A percentile compares a stretch with the other conserved stretches of the same genome.
phyloP scores from a whole-genome alignment of 2,113 vertebrate genomes.

The Zapornia atra region DNA sequence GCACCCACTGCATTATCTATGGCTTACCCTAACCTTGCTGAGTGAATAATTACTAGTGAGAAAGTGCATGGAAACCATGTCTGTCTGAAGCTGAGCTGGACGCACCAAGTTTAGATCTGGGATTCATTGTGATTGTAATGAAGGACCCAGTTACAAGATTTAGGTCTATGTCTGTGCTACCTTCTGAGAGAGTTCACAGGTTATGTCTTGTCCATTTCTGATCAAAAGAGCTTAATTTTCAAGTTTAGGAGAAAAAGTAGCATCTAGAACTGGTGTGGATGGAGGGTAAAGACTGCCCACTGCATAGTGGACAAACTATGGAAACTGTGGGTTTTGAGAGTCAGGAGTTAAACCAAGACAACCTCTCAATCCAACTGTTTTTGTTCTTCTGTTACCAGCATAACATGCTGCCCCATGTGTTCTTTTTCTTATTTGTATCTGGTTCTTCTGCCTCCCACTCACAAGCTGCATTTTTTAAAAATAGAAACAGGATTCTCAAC shows the following conservation, averaged over 20 bases:
- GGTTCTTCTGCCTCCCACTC: constrained; percentile 36
- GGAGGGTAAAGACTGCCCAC: not conserved
- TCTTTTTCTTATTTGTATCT: constrained; percentile 37
- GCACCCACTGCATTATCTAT: not conserved
- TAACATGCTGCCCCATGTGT: not conserved
- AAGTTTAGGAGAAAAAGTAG: not conserved
- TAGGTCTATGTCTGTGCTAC: not conserved
- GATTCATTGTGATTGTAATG: not conserved
- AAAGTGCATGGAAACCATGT: not conserved
- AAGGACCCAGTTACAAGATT: not conserved
- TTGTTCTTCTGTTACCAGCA: constrained; percentile 23
- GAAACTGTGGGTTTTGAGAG: not conserved
- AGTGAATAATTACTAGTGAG: not conserved
- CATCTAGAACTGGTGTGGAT: not conserved
- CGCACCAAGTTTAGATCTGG: not conserved
- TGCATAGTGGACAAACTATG: not conserved
- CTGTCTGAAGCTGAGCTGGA: not conserved
- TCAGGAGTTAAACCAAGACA: not conserved
- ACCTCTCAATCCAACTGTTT: not conserved
- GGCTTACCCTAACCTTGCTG: not conserved
- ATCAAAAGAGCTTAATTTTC: not conserved
- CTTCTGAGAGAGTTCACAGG: not conserved
- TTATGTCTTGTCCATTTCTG: not conserved
- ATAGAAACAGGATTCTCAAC: constrained; percentile 41
- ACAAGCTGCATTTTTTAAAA: constrained; percentile 60